Base-by-base conservation (phyloP, 1,140 invertebrate genomes). In the Nasonia giraulti region DNA sequence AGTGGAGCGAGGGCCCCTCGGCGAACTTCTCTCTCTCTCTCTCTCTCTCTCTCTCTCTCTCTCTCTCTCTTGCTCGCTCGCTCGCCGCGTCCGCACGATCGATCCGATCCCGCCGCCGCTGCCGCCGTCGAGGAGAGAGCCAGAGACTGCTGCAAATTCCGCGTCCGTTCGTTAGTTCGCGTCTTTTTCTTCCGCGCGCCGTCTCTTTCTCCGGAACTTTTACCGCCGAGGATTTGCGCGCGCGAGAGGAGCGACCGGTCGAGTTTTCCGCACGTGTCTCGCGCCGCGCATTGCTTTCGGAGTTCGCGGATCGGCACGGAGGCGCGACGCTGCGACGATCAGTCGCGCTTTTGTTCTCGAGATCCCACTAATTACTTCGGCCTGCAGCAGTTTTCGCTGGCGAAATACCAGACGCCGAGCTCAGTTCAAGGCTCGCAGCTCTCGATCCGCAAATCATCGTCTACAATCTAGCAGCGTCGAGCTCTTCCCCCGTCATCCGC, bases 61-160 rank as follows among this genome's bases (percentile, higher is more conserved):
- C 40, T 74, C 69, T 12, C 69, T 82, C 44, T 75, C 44, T 31
- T 44, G 37, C 55, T 62, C 55, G 12, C 55, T 62, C 55, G 14
- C 20, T 20, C 80, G n/a, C n/a, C 55, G 66, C 66, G 76, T 83
- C 62, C 75, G 66, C 82, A 73, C 83, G 77, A 84, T 84, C 83
- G 83, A 84, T 84, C 83, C 77, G 50, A 80, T 83, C 55, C 75
- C 55, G 23, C 68, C 69, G 40, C 40, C 40, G 40, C 40, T 7
- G 40, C 10, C 10, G 40, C 40, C 10, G 40, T 27, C 27, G 27
- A 27, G 27, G 27, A 27, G 27, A 27, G 27, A 1, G 27, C 27
- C 37, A 7, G 37, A 5, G 4, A 8, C 55, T 31, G 68, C 68
- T 71, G 68, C 68, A 12, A 23, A 33, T 71, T 71, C 68, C 68